A percentile compares a stretch with the other conserved stretches of the same genome.
phyloP scores from a whole-genome alignment of 2,113 vertebrate species.

The Scophthalmus maximus region DNA sequence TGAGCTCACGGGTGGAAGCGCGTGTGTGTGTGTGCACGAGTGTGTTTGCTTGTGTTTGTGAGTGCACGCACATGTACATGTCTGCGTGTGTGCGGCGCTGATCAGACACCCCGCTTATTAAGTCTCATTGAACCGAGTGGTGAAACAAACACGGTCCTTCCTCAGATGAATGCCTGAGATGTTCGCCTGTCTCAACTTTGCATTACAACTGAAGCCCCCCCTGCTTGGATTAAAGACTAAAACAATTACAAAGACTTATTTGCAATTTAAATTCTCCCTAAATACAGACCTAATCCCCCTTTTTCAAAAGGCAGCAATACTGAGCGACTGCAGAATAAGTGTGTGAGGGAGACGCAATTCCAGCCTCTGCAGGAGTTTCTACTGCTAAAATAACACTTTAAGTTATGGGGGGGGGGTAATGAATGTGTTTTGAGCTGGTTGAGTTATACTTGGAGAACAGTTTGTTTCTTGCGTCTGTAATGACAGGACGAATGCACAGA shows the following conservation, averaged over 20 bases:
- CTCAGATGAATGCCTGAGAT: conserved; percentile 69
- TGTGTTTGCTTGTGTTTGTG: conserved; percentile 23
- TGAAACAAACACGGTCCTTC: conserved; percentile 70
- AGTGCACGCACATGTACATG: background rate
- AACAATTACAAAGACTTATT: conserved; percentile 78
- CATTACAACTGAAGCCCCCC: conserved; percentile 60
- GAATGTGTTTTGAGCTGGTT: conserved; percentile 59
- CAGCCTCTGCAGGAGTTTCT: conserved; percentile 64
- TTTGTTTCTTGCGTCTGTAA: conserved; percentile 54
- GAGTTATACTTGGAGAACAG: conserved; percentile 61
- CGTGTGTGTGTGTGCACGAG: background rate
- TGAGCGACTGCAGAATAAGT: conserved; percentile 68
- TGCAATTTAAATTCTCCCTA: conserved; percentile 77
- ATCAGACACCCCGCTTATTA: conserved; percentile 64
- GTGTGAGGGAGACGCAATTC: conserved; percentile 67
- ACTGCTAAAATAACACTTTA: conserved; percentile 74
- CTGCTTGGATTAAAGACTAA: conserved; percentile 74
- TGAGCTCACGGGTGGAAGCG: conserved; percentile 40
- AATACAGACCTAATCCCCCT: conserved; percentile 77
- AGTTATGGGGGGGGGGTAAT: conserved; percentile 58
- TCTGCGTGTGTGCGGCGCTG: conserved; percentile 19
- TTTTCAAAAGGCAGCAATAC: conserved; percentile 68
- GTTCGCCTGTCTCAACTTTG: conserved; percentile 66
- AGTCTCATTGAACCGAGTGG: conserved; percentile 69
- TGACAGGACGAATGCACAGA: conserved; percentile 46